Conservation (phyloP, 2,888 invertebrate species). For the Marronus borbonicus region DNA sequence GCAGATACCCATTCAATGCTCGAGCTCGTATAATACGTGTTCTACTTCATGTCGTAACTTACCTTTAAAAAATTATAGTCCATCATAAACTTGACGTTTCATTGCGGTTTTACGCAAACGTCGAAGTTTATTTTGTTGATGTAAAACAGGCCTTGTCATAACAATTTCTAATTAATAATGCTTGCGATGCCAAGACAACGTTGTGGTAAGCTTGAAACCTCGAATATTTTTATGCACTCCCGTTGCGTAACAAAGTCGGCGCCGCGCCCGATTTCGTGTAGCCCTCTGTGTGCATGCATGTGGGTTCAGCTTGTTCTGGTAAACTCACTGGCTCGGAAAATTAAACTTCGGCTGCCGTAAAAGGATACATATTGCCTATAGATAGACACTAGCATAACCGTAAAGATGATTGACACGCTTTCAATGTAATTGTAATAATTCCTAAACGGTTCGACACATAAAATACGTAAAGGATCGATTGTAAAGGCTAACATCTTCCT, state of each 20-base stretch:
- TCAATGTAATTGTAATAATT: constrained; percentile 2
- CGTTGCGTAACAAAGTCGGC: background rate
- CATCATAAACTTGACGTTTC: constrained; percentile 40
- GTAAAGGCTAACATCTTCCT: background rate
- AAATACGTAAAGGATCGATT: background rate
- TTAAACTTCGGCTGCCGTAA: background rate
- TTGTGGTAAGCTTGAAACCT: constrained; percentile 25
- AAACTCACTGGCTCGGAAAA: background rate
- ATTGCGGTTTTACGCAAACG: constrained; percentile 42
- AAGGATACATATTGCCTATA: background rate
- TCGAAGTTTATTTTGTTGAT: constrained; percentile 32
- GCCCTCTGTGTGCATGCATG: background rate
- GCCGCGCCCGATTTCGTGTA: background rate
- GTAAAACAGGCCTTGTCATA: constrained; percentile 43
- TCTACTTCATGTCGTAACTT: constrained; percentile 18
- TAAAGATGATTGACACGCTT: background rate
- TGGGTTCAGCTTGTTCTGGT: background rate
- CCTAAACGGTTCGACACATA: background rate
- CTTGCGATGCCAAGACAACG: constrained; percentile 34
- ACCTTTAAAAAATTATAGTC: constrained; percentile 35
- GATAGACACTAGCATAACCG: background rate
- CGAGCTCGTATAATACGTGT: background rate
- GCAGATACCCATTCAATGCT: constrained; percentile 1
- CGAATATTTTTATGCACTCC: constrained; percentile 44
- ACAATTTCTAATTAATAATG: constrained; percentile 44